A percentile compares a stretch with the other conserved stretches of the same genome.
phyloP scores from a whole-genome alignment of 2,888 invertebrate species.

The Luperina testacea region DNA sequence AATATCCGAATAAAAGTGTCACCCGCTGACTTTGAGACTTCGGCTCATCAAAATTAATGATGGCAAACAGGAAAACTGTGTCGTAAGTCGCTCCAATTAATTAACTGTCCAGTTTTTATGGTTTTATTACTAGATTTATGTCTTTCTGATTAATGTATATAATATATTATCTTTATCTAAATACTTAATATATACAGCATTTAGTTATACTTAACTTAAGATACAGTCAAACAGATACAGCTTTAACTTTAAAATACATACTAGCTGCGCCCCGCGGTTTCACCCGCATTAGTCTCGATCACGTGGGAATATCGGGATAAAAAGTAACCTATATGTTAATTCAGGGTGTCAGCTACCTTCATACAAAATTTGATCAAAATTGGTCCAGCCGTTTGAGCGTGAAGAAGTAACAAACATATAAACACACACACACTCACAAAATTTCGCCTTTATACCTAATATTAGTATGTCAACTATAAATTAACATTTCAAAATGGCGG shows the following conservation, averaged over 20 bases:
- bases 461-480: background rate
- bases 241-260: background rate
- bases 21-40: slow-evolving; percentile 44
- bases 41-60: slow-evolving; percentile 23
- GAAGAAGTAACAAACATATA: too few relatives aligned
- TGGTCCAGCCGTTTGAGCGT: too few relatives aligned
- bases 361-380: too few relatives aligned
- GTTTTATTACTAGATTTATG: slow-evolving; percentile 48
- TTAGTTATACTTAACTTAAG: background rate
- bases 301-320: too few relatives aligned
- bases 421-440: too few relatives aligned
- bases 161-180: background rate
- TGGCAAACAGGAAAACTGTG: slow-evolving; percentile 54
- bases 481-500: slow-evolving; percentile 1
- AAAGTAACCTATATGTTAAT: too few relatives aligned
- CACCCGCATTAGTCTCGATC: too few relatives aligned
- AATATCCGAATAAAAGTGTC: background rate
- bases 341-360: too few relatives aligned
- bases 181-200: slow-evolving; percentile 1
- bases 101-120: slow-evolving; percentile 31
- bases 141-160: slow-evolving; percentile 8
- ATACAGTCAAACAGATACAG: background rate
- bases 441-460: too few relatives aligned
- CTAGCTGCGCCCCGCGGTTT: too few relatives aligned
- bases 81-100: slow-evolving; percentile 59